Evolutionary conservation across 2,888 invertebrate genomes (phyloP).

Genomic region (Drosophila mercatorum): DNA sequence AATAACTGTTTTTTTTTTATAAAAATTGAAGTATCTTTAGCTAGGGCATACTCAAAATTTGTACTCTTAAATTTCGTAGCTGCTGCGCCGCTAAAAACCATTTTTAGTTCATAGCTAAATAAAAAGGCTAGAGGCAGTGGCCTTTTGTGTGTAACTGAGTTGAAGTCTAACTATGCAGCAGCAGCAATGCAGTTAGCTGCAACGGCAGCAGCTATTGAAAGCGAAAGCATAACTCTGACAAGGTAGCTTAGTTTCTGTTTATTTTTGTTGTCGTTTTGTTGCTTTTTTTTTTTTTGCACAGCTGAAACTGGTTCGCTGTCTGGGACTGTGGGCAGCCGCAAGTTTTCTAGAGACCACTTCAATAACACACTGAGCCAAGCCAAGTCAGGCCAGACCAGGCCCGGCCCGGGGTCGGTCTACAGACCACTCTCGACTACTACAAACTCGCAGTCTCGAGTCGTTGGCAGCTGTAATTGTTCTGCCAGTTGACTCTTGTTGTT

Average conservation of each 20-base stretch:
- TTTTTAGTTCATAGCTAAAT: background rate
- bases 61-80: slow-evolving; percentile 29
- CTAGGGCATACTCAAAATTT: background rate
- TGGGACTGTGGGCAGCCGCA: slow-evolving; percentile 70
- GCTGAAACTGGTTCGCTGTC: slow-evolving; percentile 75
- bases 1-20: too few relatives aligned
- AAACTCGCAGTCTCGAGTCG: slow-evolving; percentile 27
- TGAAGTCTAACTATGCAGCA: slow-evolving; percentile 33
- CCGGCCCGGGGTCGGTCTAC: slow-evolving; percentile 13
- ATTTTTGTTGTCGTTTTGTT: slow-evolving; percentile 36
- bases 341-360: slow-evolving; percentile 76
- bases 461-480: slow-evolving; percentile 62
- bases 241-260: slow-evolving; percentile 82
- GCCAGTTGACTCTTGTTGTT: slow-evolving; percentile 23
- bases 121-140: slow-evolving; percentile 34
- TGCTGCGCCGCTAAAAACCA: background rate
- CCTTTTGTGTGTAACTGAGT: slow-evolving; percentile 47
- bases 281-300: slow-evolving; percentile 68
- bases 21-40: background rate
- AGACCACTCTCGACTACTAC: slow-evolving; percentile 28
- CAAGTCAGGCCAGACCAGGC: slow-evolving; percentile 2
- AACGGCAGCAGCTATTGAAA: slow-evolving; percentile 71
- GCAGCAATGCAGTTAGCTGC: slow-evolving; percentile 9
- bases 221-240: slow-evolving; percentile 83
- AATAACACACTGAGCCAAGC: slow-evolving; percentile 58